Evolutionary conservation across 1,140 invertebrate species (phyloP).

Genomic region (Samia ricini): DNA sequence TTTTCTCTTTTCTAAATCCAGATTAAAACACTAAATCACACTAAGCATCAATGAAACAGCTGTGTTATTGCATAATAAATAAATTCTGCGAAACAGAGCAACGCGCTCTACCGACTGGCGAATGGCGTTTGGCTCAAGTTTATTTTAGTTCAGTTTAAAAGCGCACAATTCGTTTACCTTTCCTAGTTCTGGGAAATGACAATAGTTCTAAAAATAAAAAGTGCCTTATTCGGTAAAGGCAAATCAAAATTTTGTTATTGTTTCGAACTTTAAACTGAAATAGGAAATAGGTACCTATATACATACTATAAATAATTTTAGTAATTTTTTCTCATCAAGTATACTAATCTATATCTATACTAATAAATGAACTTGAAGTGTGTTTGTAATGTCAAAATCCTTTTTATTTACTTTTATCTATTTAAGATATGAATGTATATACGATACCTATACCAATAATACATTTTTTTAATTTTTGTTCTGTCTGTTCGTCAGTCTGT

Average conservation of each 20-base stretch:
- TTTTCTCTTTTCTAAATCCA: constrained; percentile 13
- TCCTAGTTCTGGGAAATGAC: constrained; percentile 33
- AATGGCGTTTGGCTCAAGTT: constrained; percentile 17
- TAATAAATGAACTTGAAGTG: no score
- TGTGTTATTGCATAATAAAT: constrained; percentile 23
- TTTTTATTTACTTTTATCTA: no score
- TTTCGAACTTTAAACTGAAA: no score
- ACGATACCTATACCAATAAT: no score
- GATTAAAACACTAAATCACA: constrained; percentile 9
- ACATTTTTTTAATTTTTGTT: no score
- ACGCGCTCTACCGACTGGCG: constrained; percentile 14
- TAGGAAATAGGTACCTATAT: no score
- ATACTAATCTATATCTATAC: no score
- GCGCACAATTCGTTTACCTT: constrained; percentile 20
- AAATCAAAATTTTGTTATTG: not conserved
- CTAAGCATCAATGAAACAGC: constrained; percentile 7
- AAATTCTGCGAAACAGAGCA: not conserved
- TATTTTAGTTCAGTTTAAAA: constrained; percentile 17
- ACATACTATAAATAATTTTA: no score
- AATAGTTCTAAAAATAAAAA: constrained; percentile 30
- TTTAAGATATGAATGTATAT: no score
- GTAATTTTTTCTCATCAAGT: no score
- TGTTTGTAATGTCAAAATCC: no score
- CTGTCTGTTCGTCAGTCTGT: no score
- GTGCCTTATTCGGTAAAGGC: not conserved